These are phyloP conservation scores for Cacoxenus indagator DNA, from an alignment of 2,888 invertebrate genomes.

Conservation along the genomic window DNA sequence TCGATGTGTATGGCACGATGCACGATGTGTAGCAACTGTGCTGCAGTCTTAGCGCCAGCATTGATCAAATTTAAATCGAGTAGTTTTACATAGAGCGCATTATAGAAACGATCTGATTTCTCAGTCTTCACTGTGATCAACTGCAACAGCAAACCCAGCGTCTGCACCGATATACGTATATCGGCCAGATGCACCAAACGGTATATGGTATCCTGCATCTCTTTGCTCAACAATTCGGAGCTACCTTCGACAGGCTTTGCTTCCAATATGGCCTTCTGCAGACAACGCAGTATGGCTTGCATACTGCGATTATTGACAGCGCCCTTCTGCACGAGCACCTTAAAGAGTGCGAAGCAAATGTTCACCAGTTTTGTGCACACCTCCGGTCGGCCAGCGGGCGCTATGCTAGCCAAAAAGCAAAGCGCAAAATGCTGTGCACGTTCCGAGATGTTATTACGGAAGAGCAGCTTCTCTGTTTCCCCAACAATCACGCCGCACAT, in stretches of 20 bases:
- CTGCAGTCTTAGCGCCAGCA: constrained; percentile 75
- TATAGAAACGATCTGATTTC: constrained; percentile 77
- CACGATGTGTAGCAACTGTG: constrained; percentile 87
- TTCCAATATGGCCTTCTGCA: constrained; percentile 78
- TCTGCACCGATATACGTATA: constrained; percentile 77
- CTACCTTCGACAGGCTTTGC: constrained; percentile 61
- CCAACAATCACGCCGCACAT: constrained; percentile 90
- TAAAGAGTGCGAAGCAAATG: constrained; percentile 96
- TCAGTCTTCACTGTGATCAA: constrained; percentile 63
- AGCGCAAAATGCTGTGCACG: constrained; percentile 94
- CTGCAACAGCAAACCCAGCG: constrained; percentile 67
- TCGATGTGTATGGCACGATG: constrained; percentile 89
- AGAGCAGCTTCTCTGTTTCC: constrained; percentile 92
- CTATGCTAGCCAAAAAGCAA: constrained; percentile 91
- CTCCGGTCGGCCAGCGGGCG: constrained; percentile 79
- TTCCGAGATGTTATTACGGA: constrained; percentile 86
- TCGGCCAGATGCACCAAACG: constrained; percentile 84
- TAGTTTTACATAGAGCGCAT: constrained; percentile 89
- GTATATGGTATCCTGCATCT: constrained; percentile 79
- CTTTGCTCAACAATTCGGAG: constrained; percentile 65
- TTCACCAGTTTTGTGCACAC: constrained; percentile 88
- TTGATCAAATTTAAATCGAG: constrained; percentile 79
- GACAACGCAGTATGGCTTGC: constrained; percentile 85
- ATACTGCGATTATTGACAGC: constrained; percentile 88
- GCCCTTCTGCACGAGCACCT: constrained; percentile 85